Base-by-base conservation (phyloP, 2,113 vertebrate genomes). In the Seriola quinqueradiata region DNA sequence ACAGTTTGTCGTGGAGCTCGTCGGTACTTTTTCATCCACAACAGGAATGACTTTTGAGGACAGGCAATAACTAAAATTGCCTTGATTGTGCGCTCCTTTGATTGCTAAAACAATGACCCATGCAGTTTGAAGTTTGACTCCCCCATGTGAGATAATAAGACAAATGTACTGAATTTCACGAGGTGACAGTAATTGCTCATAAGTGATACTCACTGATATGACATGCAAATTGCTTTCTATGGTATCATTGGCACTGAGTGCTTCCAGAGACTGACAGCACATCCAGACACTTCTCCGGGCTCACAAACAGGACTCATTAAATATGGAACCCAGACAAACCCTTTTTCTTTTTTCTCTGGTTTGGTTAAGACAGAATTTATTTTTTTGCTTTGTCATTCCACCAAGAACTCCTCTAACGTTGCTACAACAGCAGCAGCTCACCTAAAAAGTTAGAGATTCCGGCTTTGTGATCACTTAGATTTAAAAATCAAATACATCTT, bases 171-270 rank as follows among this genome's bases (percentile, higher is more conserved):
- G 78, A 70, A 73, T 90, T 84, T 82, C 58, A 82, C 42, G 46
- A 4, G 36, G 50, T 72, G 87, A 90, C 81, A 83, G 81, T 91
- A 92, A 91, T 91, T 90, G 89, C 75, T 82, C 59, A 57, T 85
- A 87, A 88, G 77, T 88, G 90, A 89, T 83, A 70, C 77, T 79
- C 73, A 57, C 60, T 77, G 82, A 80, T 73, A 48, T 74, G 76
- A 82, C 79, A 84, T 89, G 81, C 75, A 87, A 84, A 91, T 89
- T 83, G 84, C 58, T 82, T 85, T 58, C 11, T 80, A 17, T 71
- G 81, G 44, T 72, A 25, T 72, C 61, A 52, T 36, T 58, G 69
- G 59, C 44, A 83, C 75, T 75, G 85, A 89, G 85, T 75, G 88
- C 67, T 80, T 86, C 28, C 48, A 82, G 61, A 70, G 75, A 74